A percentile compares a stretch with the other conserved stretches of the same genome.
Evolutionary conservation across 2,797 vertebrate species (phyloP).

Genomic region (Eptatretus atami): DNA sequence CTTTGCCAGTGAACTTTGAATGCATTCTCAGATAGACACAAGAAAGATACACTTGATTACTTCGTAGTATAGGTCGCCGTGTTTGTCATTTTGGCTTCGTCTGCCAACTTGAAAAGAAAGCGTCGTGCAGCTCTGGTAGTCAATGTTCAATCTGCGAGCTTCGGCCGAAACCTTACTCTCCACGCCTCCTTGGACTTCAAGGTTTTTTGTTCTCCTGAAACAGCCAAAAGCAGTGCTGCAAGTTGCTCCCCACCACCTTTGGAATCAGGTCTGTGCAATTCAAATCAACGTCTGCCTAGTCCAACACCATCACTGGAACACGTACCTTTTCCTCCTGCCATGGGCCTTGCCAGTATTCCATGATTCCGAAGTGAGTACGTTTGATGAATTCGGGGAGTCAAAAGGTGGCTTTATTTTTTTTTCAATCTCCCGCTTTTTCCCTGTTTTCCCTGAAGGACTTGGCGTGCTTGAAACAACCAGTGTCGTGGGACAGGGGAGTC

Average conservation of each 20-base stretch:
- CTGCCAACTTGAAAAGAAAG: slow-evolving; percentile 93
- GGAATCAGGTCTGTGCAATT: neutral
- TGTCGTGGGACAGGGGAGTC: slow-evolving; percentile 65
- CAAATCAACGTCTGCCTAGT: neutral
- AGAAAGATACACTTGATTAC: slow-evolving; percentile 11
- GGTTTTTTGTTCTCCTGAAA: slow-evolving; percentile 61
- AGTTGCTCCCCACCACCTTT: too few species aligned
- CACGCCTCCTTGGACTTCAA: slow-evolving; percentile 88
- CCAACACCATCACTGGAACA: neutral
- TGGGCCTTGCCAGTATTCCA: too few species aligned
- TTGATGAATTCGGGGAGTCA: slow-evolving; percentile 71
- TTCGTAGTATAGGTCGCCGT: slow-evolving; percentile 72
- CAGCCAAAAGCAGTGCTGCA: neutral
- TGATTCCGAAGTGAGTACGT: slow-evolving; percentile 62
- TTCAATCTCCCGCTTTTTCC: slow-evolving; percentile 75
- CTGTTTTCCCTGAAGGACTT: slow-evolving; percentile 82
- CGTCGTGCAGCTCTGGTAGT: slow-evolving; percentile 74
- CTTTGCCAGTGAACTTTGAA: too few species aligned
- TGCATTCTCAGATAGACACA: too few species aligned
- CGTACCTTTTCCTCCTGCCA: slow-evolving; percentile 77
- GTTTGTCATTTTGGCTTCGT: slow-evolving; percentile 74
- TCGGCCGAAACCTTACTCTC: slow-evolving; percentile 69
- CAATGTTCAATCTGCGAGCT: slow-evolving; percentile 89
- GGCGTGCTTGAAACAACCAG: slow-evolving; percentile 82
- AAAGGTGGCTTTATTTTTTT: slow-evolving; percentile 81